Conservation (phyloP, 2,113 vertebrate species). For the Condylura cristata region DNA sequence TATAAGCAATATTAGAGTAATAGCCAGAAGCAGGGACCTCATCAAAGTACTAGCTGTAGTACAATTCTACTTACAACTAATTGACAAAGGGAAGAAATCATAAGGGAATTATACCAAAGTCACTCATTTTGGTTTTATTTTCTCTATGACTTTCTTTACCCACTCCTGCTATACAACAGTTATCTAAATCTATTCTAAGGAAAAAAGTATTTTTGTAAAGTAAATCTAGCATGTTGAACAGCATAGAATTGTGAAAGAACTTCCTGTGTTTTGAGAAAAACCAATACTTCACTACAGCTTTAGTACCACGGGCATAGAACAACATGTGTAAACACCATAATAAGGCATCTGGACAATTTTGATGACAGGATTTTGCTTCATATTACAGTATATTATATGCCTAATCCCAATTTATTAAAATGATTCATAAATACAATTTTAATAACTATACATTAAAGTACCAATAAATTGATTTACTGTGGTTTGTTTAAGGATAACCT, state of each 20-base stretch:
- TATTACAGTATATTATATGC: neutral
- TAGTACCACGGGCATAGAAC: neutral
- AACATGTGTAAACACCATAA: neutral
- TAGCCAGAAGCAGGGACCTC: neutral
- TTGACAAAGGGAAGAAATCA: neutral
- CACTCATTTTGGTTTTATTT: neutral
- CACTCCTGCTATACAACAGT: neutral
- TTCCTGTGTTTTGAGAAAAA: neutral
- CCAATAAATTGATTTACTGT: neutral
- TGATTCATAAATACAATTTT: neutral
- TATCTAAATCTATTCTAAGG: neutral
- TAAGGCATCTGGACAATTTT: neutral
- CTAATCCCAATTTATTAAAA: neutral
- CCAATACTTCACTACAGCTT: neutral
- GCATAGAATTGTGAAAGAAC: neutral
- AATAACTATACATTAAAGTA: neutral
- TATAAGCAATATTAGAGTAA: neutral
- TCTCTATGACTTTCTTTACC: neutral
- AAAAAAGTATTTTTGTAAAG: neutral
- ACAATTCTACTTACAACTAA: neutral
- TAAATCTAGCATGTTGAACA: neutral
- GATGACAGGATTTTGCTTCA: neutral
- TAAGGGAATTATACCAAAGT: neutral
- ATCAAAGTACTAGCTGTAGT: neutral
- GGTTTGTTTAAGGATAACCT: conserved; percentile 30